phyloP scores from a whole-genome alignment of 2,797 vertebrate species.

The Eidolon dupreanum region DNA sequence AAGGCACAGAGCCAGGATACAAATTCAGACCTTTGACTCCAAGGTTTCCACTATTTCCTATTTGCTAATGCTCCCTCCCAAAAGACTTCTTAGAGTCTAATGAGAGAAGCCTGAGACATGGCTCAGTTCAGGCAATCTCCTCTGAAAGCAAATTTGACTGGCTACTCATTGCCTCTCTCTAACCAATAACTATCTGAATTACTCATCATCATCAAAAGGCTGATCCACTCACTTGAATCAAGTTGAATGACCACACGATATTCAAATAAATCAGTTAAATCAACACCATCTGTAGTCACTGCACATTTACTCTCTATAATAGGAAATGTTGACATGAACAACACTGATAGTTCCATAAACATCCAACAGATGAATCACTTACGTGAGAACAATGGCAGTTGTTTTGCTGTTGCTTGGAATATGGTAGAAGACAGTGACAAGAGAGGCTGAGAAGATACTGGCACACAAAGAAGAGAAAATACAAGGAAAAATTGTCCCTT shows the following conservation, averaged over 20 bases:
- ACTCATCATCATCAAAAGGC: background rate
- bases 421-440: background rate
- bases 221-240: background rate
- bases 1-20: background rate
- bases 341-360: constrained; percentile 9
- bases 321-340: constrained; percentile 11
- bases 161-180: background rate
- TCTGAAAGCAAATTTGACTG: background rate
- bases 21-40: background rate
- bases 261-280: background rate
- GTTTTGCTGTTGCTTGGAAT: background rate
- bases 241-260: background rate
- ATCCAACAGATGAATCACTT: background rate
- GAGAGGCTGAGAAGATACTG: background rate
- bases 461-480: background rate
- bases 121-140: background rate
- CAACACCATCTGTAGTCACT: constrained; percentile 14
- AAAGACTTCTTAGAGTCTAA: background rate
- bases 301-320: background rate
- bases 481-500: background rate
- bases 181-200: background rate
- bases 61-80: background rate
- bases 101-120: background rate
- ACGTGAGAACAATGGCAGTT: background rate
- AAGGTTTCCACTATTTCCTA: background rate